Percentiles rank a stretch among this genome's conserved stretches.
These are phyloP conservation scores for Baccha elongata DNA, from an alignment of 2,888 invertebrate species.

Conservation along the genomic window DNA sequence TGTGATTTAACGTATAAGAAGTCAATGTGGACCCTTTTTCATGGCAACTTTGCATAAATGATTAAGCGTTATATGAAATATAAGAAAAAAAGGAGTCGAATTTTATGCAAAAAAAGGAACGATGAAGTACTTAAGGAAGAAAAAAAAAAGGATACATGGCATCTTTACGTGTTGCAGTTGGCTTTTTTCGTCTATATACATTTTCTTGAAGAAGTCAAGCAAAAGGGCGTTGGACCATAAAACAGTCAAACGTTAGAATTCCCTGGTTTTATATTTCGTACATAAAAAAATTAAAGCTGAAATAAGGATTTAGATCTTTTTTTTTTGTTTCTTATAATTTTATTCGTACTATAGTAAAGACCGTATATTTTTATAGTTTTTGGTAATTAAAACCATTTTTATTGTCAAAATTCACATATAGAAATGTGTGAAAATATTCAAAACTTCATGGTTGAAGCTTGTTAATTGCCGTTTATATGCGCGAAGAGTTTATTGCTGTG, in stretches of 20 bases:
- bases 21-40: constrained; percentile 36
- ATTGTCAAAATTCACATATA: constrained; percentile 29
- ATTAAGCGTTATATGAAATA: constrained; percentile 21
- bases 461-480: constrained; percentile 21
- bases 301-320: constrained; percentile 28
- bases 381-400: constrained; percentile 57
- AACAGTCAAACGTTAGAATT: constrained; percentile 60
- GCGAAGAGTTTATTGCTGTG: constrained; percentile 52
- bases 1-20: constrained; percentile 14
- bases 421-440: constrained; percentile 42
- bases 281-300: constrained; percentile 51
- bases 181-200: constrained; percentile 15
- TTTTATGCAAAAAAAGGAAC: constrained; percentile 37
- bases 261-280: constrained; percentile 48
- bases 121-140: constrained; percentile 39
- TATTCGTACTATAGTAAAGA: not conserved
- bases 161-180: constrained; percentile 65
- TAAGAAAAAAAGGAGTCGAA: constrained; percentile 7
- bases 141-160: constrained; percentile 61
- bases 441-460: constrained; percentile 35
- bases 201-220: constrained; percentile 40
- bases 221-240: constrained; percentile 72
- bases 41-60: constrained; percentile 65
- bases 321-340: not conserved
- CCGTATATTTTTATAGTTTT: constrained; percentile 57